Conservation (phyloP, 2,113 vertebrate species). For the Opisthocomus hoazin region DNA sequence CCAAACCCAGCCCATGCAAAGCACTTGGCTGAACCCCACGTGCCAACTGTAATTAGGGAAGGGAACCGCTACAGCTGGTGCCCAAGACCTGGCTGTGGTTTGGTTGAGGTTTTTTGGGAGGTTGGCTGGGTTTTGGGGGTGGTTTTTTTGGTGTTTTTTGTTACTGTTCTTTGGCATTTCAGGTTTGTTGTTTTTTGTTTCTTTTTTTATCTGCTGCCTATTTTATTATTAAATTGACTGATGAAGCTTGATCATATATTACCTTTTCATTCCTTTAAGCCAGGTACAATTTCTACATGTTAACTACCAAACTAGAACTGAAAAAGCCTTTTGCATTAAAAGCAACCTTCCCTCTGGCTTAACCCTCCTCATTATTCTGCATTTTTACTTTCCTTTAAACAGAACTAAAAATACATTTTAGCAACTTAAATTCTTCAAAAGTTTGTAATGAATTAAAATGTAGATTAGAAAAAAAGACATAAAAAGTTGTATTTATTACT, state of each 20-base stretch:
- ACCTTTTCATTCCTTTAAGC: background rate
- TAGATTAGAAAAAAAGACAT: background rate
- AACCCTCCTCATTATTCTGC: background rate
- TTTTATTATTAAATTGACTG: background rate
- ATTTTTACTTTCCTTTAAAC: background rate
- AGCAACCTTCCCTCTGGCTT: background rate
- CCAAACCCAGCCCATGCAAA: background rate
- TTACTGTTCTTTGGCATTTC: too few species aligned
- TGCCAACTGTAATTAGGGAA: background rate
- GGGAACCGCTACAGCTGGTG: rapidly evolving
- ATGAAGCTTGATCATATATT: background rate
- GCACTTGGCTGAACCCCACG: rapidly evolving
- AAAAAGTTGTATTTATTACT: background rate
- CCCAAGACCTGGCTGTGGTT: background rate
- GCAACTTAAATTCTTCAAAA: background rate
- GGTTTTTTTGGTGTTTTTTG: background rate
- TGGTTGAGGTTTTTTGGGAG: background rate
- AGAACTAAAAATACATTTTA: background rate
- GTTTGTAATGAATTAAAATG: background rate
- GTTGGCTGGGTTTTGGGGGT: background rate
- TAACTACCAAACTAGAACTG: background rate
- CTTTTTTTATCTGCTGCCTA: background rate
- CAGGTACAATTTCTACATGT: background rate
- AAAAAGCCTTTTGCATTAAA: background rate
- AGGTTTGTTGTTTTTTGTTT: background rate